Evolutionary conservation across 1,140 invertebrate species (phyloP), one percentile per base, ranked within the genome.

Genomic region (Drosophila azteca): DNA sequence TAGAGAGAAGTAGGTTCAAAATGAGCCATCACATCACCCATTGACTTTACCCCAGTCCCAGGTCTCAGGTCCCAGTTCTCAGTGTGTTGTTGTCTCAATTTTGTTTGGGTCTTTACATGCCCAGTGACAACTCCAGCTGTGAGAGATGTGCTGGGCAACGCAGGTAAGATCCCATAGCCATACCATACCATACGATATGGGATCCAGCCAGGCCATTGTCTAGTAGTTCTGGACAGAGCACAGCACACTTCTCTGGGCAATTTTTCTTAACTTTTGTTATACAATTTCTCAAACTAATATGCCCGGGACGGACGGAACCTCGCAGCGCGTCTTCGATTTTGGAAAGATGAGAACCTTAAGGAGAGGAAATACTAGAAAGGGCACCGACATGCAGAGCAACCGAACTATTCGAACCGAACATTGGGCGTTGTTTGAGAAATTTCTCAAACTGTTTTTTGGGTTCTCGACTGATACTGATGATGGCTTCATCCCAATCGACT

Each of bases 121-220:
- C 80, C 84, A 87, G 88, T 90, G 88, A 90, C 88, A 90, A 90
- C 89, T 90, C 88, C 88, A 90, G 88, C 88, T 90, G 88, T 75
- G 71, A 55, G 43, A 20, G 60, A 69, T 63, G 61, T 87, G 79
- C 79, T 31, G 54, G 63, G 82, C 87, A 77, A 72, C 79, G 76
- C 79, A 87, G 88, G 82, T 87, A 83, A 80, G 54, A 70, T 57
- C 6, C 48, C 48, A 76, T 46, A 6, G 55, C 52, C 46, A 67
- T 66, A 54, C 62, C 48, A 75, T 54, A 43, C 53, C 57, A 78
- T 84, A 73, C 79, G 71, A 77, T 69, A 57, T 48, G 51, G 69
- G 20, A 22, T 41, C 70, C 82, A 85, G 69, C 82, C 75, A 71
- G 55, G 78, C 82, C 59, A 69, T 87, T 85, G 83, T 87, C 69